Conservation (phyloP, 2,888 invertebrate species). For the Muschampia plurimacula region DNA sequence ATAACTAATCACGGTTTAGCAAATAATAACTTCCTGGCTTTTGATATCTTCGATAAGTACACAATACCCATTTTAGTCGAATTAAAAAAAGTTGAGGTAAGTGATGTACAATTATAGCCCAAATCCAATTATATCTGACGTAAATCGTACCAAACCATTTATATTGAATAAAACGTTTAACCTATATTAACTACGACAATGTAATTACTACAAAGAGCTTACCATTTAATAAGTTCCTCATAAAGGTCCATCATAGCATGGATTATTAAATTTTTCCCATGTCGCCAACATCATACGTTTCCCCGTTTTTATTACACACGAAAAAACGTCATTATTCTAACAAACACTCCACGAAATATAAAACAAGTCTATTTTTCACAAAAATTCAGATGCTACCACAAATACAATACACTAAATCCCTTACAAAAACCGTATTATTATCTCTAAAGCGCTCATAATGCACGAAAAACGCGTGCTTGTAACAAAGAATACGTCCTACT, state of each 20-base stretch:
- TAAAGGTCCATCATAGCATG: conserved; percentile 44
- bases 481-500: conserved; percentile 62
- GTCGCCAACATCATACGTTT: conserved; percentile 40
- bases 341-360: conserved; percentile 15
- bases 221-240: conserved; percentile 50
- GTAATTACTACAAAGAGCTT: conserved; percentile 35
- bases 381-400: conserved; percentile 28
- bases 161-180: conserved; percentile 27
- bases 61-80: neutral
- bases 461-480: conserved; percentile 34
- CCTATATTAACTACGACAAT: conserved; percentile 18
- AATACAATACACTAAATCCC: conserved; percentile 5
- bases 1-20: too few species aligned
- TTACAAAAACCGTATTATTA: conserved; percentile 29
- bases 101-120: conserved; percentile 7
- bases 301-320: conserved; percentile 28
- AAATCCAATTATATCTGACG: conserved; percentile 47
- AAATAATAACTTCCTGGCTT: too few species aligned
- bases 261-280: conserved; percentile 47
- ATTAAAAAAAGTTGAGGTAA: conserved; percentile 17
- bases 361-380: conserved; percentile 32
- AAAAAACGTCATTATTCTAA: conserved; percentile 35
- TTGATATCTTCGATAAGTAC: neutral
- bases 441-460: conserved; percentile 30
- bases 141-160: neutral